These are phyloP conservation scores for Chrysomallon squamiferum DNA, from an alignment of 1,140 invertebrate species.

Conservation along the genomic window DNA sequence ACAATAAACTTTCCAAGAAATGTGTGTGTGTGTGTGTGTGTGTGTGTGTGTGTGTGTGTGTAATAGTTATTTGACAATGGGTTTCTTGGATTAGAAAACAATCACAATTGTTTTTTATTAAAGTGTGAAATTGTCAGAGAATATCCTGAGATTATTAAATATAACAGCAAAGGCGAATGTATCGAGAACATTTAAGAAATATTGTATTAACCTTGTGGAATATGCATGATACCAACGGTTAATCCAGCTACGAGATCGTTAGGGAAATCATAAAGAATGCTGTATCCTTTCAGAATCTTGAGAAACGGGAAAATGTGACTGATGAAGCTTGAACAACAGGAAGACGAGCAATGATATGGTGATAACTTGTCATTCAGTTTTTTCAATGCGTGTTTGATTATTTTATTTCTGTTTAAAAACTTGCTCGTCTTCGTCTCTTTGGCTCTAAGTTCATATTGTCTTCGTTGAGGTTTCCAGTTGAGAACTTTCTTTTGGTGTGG, in stretches of 20 bases:
- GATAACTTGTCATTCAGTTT: conserved; percentile 14
- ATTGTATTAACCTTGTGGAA: conserved; percentile 67
- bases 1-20: background rate
- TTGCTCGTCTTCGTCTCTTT: conserved; percentile 7
- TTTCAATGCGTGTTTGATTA: conserved; percentile 17
- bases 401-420: conserved; percentile 8
- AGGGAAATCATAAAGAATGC: conserved; percentile 54
- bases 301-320: conserved; percentile 54
- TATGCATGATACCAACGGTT: conserved; percentile 67
- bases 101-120: too few relatives aligned
- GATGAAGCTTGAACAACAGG: conserved; percentile 20
- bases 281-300: conserved; percentile 60
- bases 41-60: too few relatives aligned
- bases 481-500: background rate
- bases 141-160: too few relatives aligned
- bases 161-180: too few relatives aligned
- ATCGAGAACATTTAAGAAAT: too few relatives aligned
- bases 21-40: too few relatives aligned
- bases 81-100: too few relatives aligned
- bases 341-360: conserved; percentile 22
- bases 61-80: too few relatives aligned
- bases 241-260: conserved; percentile 65
- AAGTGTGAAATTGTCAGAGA: too few relatives aligned
- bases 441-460: background rate
- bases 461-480: background rate